These are phyloP conservation scores for Trileptium ribeirensis DNA, from an alignment of 2,888 invertebrate species.

Conservation along the genomic window DNA sequence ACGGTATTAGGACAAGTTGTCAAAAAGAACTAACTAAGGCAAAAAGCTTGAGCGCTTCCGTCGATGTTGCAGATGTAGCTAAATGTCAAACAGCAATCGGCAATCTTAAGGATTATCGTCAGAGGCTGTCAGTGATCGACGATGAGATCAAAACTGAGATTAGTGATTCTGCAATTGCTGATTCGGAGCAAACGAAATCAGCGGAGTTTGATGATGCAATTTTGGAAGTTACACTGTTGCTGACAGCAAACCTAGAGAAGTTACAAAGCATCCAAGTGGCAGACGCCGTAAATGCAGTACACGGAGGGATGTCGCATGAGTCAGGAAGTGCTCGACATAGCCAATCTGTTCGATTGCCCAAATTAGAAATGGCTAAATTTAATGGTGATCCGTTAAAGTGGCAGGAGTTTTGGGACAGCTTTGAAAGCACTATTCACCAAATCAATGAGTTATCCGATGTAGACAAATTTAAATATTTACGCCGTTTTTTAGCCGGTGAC, in stretches of 20 bases:
- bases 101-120: neutral
- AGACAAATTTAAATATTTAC: slow-evolving; percentile 4
- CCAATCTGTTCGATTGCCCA: neutral
- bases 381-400: neutral
- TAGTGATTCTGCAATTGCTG: neutral
- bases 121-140: neutral
- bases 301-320: neutral
- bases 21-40: neutral
- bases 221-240: neutral
- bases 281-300: neutral
- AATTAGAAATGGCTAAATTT: neutral
- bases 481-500: neutral
- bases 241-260: neutral
- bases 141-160: neutral
- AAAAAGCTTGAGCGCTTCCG: neutral
- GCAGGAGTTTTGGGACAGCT: slow-evolving; percentile 10
- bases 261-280: neutral
- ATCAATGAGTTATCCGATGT: neutral
- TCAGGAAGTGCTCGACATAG: neutral
- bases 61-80: neutral
- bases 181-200: neutral
- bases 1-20: neutral
- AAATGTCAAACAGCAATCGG: neutral
- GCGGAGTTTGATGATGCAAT: neutral
- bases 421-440: neutral